Evolutionary conservation across 2,113 vertebrate species (phyloP).

Genomic region (Eidolon helvum): DNA sequence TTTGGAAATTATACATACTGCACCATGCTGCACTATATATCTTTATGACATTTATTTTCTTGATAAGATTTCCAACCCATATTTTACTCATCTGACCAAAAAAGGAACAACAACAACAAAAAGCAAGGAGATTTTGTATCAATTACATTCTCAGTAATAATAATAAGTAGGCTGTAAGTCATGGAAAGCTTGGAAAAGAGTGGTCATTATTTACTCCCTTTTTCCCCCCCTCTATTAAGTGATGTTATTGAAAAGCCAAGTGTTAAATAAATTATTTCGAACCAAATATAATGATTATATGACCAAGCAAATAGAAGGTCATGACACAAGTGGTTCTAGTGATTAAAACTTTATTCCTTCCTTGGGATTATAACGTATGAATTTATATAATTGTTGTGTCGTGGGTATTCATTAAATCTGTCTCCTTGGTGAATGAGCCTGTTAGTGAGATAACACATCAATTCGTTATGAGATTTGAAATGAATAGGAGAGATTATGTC

Average conservation of each 20-base stretch:
- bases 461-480: slow-evolving; percentile 9
- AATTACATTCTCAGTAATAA: neutral
- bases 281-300: neutral
- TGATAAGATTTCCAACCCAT: neutral
- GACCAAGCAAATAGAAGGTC: neutral
- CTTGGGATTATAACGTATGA: neutral
- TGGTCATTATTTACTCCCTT: neutral
- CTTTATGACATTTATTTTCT: neutral
- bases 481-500: neutral
- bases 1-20: neutral
- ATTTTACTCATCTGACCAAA: neutral
- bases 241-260: neutral
- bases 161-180: neutral
- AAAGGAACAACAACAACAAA: neutral
- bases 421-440: neutral
- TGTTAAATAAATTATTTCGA: neutral
- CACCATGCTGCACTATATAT: neutral
- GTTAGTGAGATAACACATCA: neutral
- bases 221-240: neutral
- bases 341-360: neutral
- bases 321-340: neutral
- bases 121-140: neutral
- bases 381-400: neutral
- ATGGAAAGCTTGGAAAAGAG: neutral
- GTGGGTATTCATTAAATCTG: slow-evolving; percentile 62